Percentiles rank a stretch among this genome's conserved stretches.
phyloP scores from a whole-genome alignment of 1,140 invertebrate species.

The Procambarus clarkii region DNA sequence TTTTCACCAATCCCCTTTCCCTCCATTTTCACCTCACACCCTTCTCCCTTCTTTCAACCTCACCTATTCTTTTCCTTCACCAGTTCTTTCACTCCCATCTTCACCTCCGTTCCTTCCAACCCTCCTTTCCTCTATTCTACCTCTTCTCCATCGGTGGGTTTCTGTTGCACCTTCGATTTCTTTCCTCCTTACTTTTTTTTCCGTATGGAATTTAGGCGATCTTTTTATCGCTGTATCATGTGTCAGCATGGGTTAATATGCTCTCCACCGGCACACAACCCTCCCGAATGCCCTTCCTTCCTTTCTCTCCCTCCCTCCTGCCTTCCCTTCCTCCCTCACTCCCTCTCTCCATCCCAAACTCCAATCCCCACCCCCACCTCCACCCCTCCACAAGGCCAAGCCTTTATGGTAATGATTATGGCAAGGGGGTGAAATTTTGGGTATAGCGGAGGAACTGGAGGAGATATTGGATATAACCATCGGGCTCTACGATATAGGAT shows the following conservation, averaged over 20 bases:
- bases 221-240: conserved; percentile 34
- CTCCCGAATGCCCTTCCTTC: too few species aligned
- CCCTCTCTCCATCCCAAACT: not conserved
- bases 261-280: too few species aligned
- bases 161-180: conserved; percentile 47
- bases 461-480: conserved; percentile 61
- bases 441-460: conserved; percentile 23
- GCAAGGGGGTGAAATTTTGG: conserved; percentile 61
- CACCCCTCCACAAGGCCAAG: not conserved
- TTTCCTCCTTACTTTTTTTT: not conserved
- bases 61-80: too few species aligned
- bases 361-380: not conserved
- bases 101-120: too few species aligned
- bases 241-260: conserved; percentile 22
- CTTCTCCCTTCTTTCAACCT: too few species aligned
- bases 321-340: too few species aligned
- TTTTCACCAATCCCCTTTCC: too few species aligned
- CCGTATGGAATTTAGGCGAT: too few species aligned
- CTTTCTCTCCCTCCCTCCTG: not conserved
- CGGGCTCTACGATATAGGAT: conserved; percentile 25
- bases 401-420: conserved; percentile 65
- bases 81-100: too few species aligned
- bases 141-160: too few species aligned
- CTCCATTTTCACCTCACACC: too few species aligned
- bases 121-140: too few species aligned